phyloP scores from a whole-genome alignment of 2,113 vertebrate species.

The Pristiophorus japonicus region DNA sequence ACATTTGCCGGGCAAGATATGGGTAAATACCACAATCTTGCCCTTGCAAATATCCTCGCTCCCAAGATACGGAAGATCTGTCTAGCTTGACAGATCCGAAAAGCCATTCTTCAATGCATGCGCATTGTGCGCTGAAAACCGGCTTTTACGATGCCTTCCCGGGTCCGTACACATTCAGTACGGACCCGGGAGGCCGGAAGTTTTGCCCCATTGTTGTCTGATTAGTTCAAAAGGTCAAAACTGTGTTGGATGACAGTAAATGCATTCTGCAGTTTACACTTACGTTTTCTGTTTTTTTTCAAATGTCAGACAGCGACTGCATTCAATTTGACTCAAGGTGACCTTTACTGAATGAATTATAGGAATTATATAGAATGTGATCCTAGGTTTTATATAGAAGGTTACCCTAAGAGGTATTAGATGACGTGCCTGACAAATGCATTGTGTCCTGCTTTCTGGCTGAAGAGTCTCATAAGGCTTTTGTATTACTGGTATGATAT shows the following conservation, averaged over 20 bases:
- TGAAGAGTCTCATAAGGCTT: neutral
- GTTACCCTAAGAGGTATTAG: no score
- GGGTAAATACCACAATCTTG: no score
- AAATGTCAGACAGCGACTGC: neutral
- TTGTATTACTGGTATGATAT: neutral
- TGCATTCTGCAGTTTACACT: neutral
- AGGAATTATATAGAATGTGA: neutral
- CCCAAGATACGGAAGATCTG: no score
- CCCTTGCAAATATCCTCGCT: no score
- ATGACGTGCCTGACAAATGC: neutral
- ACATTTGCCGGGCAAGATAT: no score
- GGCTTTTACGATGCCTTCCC: no score
- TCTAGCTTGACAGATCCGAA: no score
- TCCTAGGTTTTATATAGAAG: neutral
- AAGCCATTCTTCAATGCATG: no score
- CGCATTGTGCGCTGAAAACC: no score
- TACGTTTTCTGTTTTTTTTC: neutral
- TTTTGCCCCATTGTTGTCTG: neutral
- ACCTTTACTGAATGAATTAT: neutral
- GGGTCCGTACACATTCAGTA: no score
- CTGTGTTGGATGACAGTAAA: neutral
- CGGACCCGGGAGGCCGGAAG: no score
- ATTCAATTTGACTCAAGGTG: neutral
- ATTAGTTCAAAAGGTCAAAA: neutral
- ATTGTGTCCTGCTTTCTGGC: neutral